phyloP scores from a whole-genome alignment of 2,797 vertebrate genomes.

The Acridotheres tristis region DNA sequence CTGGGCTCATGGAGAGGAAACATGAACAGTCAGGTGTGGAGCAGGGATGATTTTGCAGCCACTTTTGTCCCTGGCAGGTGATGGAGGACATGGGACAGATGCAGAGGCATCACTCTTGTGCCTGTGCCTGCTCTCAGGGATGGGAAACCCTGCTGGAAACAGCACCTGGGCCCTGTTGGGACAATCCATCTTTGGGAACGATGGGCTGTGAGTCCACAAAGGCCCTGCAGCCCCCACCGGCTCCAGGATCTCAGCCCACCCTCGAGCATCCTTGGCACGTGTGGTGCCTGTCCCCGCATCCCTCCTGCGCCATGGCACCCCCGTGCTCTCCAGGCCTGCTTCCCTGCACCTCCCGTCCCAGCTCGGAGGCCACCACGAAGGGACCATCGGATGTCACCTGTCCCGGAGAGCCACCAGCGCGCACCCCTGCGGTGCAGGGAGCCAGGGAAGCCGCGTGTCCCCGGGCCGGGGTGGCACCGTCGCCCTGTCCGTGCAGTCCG shows the following conservation, averaged over 20 bases:
- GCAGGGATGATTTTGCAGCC: neutral
- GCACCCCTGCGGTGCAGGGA: neutral
- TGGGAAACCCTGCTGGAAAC: neutral
- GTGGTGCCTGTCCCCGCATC: rapidly evolving
- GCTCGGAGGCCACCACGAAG: neutral
- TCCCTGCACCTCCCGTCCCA: neutral
- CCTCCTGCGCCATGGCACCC: rapidly evolving
- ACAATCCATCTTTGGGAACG: neutral
- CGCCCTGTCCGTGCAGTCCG: neutral
- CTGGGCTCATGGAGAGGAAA: neutral
- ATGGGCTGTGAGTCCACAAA: rapidly evolving
- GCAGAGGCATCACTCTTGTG: neutral
- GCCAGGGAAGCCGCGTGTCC: neutral
- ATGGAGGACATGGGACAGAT: neutral
- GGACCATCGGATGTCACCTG: rapidly evolving
- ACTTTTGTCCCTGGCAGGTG: neutral
- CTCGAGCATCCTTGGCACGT: neutral
- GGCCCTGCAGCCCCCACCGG: rapidly evolving
- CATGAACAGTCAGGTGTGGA: rapidly evolving
- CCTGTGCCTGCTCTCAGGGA: rapidly evolving
- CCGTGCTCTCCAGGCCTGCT: rapidly evolving
- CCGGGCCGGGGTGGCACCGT: neutral
- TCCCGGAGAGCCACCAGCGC: rapidly evolving
- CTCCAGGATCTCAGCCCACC: rapidly evolving
- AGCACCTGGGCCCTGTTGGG: neutral